A percentile compares a stretch with the other conserved stretches of the same genome.
Evolutionary conservation across 2,888 invertebrate genomes (phyloP).

Genomic region (Tigriopus californicus): DNA sequence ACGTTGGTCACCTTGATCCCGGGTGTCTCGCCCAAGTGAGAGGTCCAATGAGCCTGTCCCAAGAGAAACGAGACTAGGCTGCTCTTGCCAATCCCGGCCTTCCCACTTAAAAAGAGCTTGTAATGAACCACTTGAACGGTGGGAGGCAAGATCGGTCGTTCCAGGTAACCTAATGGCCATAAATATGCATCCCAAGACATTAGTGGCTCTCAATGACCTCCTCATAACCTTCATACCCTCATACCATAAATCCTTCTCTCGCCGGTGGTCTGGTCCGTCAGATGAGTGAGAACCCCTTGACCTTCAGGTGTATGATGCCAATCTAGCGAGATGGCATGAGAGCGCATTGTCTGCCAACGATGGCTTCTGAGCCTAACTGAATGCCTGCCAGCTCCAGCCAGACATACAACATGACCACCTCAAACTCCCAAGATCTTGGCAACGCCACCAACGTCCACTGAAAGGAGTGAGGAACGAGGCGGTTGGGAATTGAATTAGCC

Average conservation of each 20-base stretch:
- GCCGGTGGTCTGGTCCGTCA: neutral
- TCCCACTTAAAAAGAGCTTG: neutral
- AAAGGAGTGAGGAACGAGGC: too few species aligned
- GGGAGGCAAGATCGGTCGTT: neutral
- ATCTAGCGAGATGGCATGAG: neutral
- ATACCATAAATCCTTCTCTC: neutral
- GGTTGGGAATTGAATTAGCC: too few species aligned
- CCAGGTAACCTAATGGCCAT: neutral
- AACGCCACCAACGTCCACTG: too few species aligned
- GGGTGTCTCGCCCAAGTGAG: neutral
- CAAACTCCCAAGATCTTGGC: too few species aligned
- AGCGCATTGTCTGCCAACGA: too few species aligned
- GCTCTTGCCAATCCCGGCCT: neutral
- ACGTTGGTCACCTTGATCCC: slow-evolving; percentile 8
- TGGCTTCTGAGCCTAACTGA: too few species aligned
- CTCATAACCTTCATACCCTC: neutral
- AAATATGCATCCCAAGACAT: neutral
- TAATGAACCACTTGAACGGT: neutral
- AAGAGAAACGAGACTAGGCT: neutral
- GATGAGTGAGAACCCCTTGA: neutral
- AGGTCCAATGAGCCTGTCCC: neutral
- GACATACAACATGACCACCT: too few species aligned
- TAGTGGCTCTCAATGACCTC: neutral
- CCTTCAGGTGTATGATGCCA: neutral
- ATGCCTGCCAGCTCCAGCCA: too few species aligned